Evolutionary conservation across 1,140 invertebrate species (phyloP).

Genomic region (Drosophila oshimai): DNA sequence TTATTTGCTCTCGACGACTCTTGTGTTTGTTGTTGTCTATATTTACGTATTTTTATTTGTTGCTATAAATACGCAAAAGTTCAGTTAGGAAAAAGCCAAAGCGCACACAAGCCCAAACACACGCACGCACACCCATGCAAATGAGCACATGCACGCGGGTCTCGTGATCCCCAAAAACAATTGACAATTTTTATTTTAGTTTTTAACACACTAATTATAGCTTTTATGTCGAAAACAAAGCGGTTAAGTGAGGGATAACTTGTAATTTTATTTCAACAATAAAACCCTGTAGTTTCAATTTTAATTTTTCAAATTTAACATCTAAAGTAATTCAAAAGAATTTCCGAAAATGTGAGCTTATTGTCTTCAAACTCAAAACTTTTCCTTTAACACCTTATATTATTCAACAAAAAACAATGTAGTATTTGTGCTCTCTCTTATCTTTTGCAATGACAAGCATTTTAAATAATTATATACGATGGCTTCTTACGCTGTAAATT

Average conservation of each 20-base stretch:
- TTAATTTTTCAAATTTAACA: too few relatives aligned
- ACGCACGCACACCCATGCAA: slow-evolving; percentile 2
- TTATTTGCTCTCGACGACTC: slow-evolving; percentile 33
- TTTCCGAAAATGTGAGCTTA: too few relatives aligned
- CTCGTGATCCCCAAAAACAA: slow-evolving; percentile 71
- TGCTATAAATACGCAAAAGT: slow-evolving; percentile 69
- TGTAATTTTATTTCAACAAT: too few relatives aligned
- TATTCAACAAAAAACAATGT: neutral
- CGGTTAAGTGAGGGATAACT: neutral
- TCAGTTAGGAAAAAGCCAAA: slow-evolving; percentile 23
- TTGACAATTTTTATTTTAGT: slow-evolving; percentile 17
- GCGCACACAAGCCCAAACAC: neutral
- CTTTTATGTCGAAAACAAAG: neutral
- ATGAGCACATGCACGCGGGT: slow-evolving; percentile 37
- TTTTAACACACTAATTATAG: neutral
- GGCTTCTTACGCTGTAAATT: slow-evolving; percentile 8
- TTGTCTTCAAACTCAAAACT: too few relatives aligned
- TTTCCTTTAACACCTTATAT: neutral
- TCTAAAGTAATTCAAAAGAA: too few relatives aligned
- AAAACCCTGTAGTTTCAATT: too few relatives aligned
- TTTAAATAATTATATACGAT: slow-evolving; percentile 5
- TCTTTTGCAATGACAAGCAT: slow-evolving; percentile 14
- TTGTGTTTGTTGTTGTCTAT: slow-evolving; percentile 68
- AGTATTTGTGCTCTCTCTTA: neutral
- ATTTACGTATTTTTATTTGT: slow-evolving; percentile 68